A percentile compares a stretch with the other conserved stretches of the same genome.
Evolutionary conservation across 2,797 vertebrate genomes (phyloP).

Genomic region (Enteromius thamalakanensis): DNA sequence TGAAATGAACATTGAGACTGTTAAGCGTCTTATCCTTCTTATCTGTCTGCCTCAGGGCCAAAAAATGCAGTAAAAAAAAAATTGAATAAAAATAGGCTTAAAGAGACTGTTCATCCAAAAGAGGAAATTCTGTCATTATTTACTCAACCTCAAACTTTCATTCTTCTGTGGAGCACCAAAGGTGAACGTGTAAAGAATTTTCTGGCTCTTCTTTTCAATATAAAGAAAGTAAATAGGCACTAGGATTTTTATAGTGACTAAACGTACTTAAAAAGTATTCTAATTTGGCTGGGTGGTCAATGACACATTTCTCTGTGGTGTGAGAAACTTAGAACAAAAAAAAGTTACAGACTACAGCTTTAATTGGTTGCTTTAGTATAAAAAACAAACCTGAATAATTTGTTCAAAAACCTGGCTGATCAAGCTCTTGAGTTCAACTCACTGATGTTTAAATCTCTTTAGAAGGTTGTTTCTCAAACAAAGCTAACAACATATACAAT

Average conservation of each 20-base stretch:
- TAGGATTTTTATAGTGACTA: background rate
- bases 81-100: background rate
- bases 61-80: slow-evolving; percentile 2
- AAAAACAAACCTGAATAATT: background rate
- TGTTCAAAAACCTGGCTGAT: background rate
- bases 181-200: background rate
- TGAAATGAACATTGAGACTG: slow-evolving; percentile 42
- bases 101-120: slow-evolving; percentile 7
- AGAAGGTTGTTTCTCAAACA: background rate
- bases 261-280: background rate
- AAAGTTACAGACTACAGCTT: too few species aligned
- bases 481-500: background rate
- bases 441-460: background rate
- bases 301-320: too few species aligned
- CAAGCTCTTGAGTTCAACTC: background rate
- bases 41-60: slow-evolving; percentile 32
- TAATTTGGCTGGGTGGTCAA: too few species aligned
- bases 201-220: background rate
- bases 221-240: slow-evolving; percentile 20
- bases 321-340: too few species aligned
- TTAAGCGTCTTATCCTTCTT: slow-evolving; percentile 41
- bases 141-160: background rate
- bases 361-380: too few species aligned
- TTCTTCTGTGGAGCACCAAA: background rate
- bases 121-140: slow-evolving; percentile 4